Evolutionary conservation across 2,888 invertebrate genomes (phyloP).

Genomic region (Yponomeuta plumbellus): DNA sequence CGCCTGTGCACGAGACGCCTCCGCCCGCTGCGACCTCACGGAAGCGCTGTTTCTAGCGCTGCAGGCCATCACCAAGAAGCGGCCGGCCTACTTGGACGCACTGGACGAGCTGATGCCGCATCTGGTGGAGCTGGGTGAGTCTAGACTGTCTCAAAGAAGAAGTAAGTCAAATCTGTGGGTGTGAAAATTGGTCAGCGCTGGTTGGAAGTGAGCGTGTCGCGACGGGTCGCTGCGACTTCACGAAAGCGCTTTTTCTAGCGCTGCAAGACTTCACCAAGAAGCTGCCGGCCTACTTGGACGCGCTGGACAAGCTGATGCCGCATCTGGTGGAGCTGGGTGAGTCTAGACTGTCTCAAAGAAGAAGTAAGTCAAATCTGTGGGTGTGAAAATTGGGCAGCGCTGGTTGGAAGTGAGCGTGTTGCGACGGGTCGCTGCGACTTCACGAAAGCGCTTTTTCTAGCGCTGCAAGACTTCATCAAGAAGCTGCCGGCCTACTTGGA

Average conservation of each 20-base stretch:
- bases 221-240: slow-evolving; percentile 32
- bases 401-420: slow-evolving; percentile 74
- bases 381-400: no score
- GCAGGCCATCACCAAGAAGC: slow-evolving; percentile 13
- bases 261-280: slow-evolving; percentile 13
- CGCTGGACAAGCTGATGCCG: slow-evolving; percentile 8
- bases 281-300: neutral
- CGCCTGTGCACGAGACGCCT: slow-evolving; percentile 71
- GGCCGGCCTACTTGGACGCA: neutral
- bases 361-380: no score
- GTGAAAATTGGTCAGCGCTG: no score
- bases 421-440: slow-evolving; percentile 46
- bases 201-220: slow-evolving; percentile 77
- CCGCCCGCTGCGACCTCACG: slow-evolving; percentile 29
- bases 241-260: neutral
- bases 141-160: no score
- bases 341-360: no score
- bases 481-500: slow-evolving; percentile 3
- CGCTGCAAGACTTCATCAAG: slow-evolving; percentile 11
- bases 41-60: slow-evolving; percentile 5
- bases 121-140: slow-evolving; percentile 12
- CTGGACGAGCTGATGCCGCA: slow-evolving; percentile 8
- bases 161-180: no score
- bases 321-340: slow-evolving; percentile 12
- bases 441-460: neutral